Evolutionary conservation across 1,140 invertebrate species (phyloP).

Genomic region (Panulirus ornatus): DNA sequence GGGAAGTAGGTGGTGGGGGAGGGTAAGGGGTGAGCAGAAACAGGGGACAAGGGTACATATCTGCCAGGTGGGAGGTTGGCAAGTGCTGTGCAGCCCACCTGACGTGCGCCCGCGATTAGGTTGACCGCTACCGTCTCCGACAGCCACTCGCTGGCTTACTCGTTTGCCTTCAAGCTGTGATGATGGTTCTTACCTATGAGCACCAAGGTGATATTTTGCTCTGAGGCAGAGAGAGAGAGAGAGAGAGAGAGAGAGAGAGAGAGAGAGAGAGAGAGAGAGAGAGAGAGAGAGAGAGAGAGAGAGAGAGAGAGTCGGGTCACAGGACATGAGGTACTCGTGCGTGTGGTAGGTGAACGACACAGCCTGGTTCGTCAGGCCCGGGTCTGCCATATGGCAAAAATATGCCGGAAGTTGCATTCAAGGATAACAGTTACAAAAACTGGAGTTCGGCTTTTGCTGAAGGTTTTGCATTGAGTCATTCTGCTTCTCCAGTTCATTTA

Average conservation of each 20-base stretch:
- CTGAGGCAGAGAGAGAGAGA: background rate
- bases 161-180: no score
- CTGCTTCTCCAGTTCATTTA: background rate
- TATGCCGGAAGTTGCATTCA: conserved; percentile 40
- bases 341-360: background rate
- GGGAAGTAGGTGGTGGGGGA: conserved; percentile 9
- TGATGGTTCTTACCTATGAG: no score
- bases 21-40: background rate
- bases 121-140: conserved; percentile 24
- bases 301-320: no score
- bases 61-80: conserved; percentile 35
- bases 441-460: conserved; percentile 24
- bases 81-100: conserved; percentile 44
- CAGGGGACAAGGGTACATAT: background rate
- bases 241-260: background rate
- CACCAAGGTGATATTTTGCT: no score
- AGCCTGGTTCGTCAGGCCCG: background rate
- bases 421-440: conserved; percentile 38
- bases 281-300: background rate
- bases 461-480: background rate
- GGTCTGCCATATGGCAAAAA: conserved; percentile 47
- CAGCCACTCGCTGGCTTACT: background rate
- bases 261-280: background rate
- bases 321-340: background rate
- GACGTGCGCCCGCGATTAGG: conserved; percentile 25